A percentile compares a stretch with the other conserved stretches of the same genome.
phyloP scores from a whole-genome alignment of 2,113 vertebrate genomes.

The Oncorhynchus clarkii region DNA sequence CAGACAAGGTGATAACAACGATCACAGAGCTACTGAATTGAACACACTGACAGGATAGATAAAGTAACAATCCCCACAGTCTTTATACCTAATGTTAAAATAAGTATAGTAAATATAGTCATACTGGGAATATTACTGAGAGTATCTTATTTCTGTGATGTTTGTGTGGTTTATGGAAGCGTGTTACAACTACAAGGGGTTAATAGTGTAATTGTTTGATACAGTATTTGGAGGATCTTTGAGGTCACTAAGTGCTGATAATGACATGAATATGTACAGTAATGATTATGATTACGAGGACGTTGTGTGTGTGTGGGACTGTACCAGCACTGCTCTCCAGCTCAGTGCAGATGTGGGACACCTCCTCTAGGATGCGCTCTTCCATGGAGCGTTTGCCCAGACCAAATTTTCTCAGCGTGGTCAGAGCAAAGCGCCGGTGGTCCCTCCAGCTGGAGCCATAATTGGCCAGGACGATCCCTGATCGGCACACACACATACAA shows the following conservation, averaged over 20 bases:
- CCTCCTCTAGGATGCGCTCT: constrained; percentile 72
- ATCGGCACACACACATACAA: neutral
- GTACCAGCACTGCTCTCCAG: constrained; percentile 52
- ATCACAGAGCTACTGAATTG: neutral
- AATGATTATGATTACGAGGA: too few species aligned
- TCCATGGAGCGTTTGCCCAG: constrained; percentile 83
- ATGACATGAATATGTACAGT: neutral
- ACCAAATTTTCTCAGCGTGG: constrained; percentile 78
- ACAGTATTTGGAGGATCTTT: too few species aligned
- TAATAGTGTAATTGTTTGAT: too few species aligned
- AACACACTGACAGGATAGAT: neutral
- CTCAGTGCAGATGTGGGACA: constrained; percentile 19
- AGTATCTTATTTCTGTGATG: neutral
- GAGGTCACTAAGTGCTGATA: neutral
- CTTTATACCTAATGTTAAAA: neutral
- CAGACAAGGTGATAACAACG: neutral
- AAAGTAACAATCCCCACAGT: neutral
- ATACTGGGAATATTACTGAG: neutral
- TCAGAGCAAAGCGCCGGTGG: constrained; percentile 73
- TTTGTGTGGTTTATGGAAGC: neutral
- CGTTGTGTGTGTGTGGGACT: neutral
- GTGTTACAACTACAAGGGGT: neutral
- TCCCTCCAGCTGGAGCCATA: constrained; percentile 73
- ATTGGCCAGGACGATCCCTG: constrained; percentile 67
- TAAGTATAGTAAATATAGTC: neutral